These are phyloP conservation scores for Chrysolophus pictus DNA, from an alignment of 2,797 vertebrate genomes.

Conservation along the genomic window DNA sequence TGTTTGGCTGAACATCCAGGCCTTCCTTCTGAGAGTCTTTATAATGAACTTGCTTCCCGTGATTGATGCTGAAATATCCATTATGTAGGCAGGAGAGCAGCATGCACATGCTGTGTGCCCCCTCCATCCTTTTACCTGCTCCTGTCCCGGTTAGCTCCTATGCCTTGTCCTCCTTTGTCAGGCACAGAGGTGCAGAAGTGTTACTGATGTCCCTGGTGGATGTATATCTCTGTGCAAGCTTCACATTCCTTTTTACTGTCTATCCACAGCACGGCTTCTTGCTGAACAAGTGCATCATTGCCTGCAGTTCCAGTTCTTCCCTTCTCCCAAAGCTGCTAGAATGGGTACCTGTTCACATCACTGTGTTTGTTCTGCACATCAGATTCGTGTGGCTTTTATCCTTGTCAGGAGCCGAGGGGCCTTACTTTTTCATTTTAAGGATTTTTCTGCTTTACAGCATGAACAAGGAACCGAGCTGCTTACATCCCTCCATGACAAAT, in stretches of 20 bases:
- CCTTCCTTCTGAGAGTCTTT: neutral
- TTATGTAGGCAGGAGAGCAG: neutral
- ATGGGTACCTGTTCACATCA: neutral
- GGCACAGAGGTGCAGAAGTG: neutral
- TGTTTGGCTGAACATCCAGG: neutral
- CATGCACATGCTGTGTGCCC: neutral
- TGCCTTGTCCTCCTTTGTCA: rapidly evolving
- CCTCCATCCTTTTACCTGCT: neutral
- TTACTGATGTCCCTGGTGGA: neutral
- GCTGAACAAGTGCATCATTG: neutral
- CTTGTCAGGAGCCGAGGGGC: neutral
- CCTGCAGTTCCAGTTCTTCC: neutral
- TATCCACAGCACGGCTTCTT: neutral
- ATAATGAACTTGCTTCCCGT: neutral
- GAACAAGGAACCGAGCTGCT: neutral
- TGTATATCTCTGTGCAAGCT: neutral
- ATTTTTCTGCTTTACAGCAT: neutral
- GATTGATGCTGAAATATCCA: neutral
- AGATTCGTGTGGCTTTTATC: neutral
- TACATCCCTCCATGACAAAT: neutral
- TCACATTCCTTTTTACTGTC: rapidly evolving
- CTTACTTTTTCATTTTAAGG: neutral
- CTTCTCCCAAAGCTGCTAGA: neutral
- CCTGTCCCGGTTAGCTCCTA: rapidly evolving
- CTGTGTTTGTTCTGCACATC: neutral